phyloP scores from a whole-genome alignment of 2,113 vertebrate genomes.

The Chrysochloris asiatica region DNA sequence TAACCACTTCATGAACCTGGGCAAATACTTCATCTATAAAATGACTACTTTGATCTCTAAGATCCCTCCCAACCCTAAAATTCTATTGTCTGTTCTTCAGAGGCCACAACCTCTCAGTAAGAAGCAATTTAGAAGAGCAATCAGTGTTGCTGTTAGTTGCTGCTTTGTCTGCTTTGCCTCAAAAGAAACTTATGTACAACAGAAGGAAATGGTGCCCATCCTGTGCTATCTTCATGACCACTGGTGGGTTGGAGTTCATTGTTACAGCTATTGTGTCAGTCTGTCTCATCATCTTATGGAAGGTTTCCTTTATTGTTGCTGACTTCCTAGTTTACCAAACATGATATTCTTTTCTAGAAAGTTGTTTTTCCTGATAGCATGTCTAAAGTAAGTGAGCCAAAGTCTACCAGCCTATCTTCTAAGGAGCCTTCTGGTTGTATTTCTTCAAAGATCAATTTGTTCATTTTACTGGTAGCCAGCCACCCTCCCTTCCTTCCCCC shows the following conservation, averaged over 20 bases:
- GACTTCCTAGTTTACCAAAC: neutral
- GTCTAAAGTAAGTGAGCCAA: neutral
- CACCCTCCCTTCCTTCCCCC: no score
- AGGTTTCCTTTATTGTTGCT: neutral
- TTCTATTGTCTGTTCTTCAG: neutral
- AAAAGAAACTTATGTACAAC: neutral
- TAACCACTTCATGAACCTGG: neutral
- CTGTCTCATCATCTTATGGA: neutral
- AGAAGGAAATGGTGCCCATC: neutral
- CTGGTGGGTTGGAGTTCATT: no score
- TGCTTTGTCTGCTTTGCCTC: neutral
- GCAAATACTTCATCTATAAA: neutral
- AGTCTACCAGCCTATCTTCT: neutral
- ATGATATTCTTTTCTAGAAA: neutral
- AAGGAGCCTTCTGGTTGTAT: neutral
- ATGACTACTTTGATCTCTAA: neutral
- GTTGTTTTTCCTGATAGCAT: neutral
- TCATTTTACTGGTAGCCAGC: neutral
- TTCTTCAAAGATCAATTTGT: neutral
- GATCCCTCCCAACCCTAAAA: neutral
- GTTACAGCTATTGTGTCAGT: neutral
- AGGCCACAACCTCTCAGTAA: neutral
- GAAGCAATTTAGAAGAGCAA: neutral
- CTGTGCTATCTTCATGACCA: neutral
- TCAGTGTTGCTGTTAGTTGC: neutral